Conservation (phyloP, 2,113 vertebrate genomes). For the Tauraco erythrolophus region DNA sequence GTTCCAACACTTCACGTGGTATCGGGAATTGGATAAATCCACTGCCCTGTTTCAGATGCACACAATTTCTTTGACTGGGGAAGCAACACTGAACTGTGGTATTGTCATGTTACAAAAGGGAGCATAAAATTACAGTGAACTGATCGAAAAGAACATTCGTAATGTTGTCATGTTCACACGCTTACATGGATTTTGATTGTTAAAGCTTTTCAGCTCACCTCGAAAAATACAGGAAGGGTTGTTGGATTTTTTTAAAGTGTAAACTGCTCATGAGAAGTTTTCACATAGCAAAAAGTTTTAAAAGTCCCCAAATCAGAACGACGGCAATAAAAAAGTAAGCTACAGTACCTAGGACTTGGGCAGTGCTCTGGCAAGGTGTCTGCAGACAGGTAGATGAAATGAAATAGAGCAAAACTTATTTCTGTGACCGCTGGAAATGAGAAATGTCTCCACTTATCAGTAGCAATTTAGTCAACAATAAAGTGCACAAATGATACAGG, state of each 20-base stretch:
- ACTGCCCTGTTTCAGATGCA: background rate
- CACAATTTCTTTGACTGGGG: background rate
- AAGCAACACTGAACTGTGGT: conserved; percentile 4
- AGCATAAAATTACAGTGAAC: conserved; percentile 2
- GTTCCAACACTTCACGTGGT: background rate
- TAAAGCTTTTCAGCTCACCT: conserved; percentile 69
- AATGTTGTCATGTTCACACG: background rate
- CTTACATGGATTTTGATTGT: background rate
- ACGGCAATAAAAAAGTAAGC: conserved; percentile 31
- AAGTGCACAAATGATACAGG: conserved; percentile 97
- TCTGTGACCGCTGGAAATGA: conserved; percentile 39
- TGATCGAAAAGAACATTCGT: background rate
- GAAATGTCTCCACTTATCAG: conserved; percentile 51
- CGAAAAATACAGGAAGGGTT: conserved; percentile 45
- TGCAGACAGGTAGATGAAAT: conserved; percentile 28
- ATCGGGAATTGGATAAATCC: background rate
- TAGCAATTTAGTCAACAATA: conserved; percentile 86
- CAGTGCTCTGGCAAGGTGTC: conserved; percentile 37
- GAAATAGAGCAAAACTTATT: conserved; percentile 12
- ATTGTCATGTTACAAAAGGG: background rate
- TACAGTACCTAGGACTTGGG: conserved; percentile 20
- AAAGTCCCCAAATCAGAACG: conserved; percentile 17
- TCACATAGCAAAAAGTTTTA: conserved; percentile 61
- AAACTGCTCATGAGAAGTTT: conserved; percentile 58
- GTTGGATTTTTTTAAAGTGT: conserved; percentile 13